phyloP scores from a whole-genome alignment of 2,113 vertebrate genomes.

The Alexandromys fortis region DNA sequence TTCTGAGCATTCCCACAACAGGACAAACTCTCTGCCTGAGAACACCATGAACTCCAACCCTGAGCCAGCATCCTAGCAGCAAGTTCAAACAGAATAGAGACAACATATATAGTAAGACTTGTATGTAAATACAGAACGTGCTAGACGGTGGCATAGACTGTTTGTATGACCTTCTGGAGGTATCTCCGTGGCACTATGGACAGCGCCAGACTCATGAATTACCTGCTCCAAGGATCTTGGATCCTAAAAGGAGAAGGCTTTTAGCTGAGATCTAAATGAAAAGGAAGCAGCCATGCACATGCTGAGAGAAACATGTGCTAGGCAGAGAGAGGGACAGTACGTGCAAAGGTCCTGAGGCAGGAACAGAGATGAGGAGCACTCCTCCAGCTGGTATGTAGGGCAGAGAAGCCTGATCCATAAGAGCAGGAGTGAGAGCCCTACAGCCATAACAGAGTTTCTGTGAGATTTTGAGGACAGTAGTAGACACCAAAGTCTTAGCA shows the following conservation, averaged over 20 bases:
- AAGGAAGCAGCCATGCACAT: neutral
- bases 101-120: neutral
- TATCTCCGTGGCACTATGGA: neutral
- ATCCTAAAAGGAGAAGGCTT: neutral
- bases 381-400: accelerated
- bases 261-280: neutral
- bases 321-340: neutral
- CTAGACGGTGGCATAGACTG: neutral
- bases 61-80: neutral
- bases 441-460: neutral
- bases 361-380: neutral
- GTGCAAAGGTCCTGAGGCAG: neutral
- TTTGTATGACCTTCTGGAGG: neutral
- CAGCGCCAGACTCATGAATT: neutral
- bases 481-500: too few species aligned
- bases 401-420: neutral
- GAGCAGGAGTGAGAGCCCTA: neutral
- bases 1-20: neutral
- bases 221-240: too few species aligned
- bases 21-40: neutral
- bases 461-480: neutral
- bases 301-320: accelerated
- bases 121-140: neutral
- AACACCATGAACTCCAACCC: neutral
- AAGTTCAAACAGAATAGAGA: neutral